Base-by-base conservation (phyloP, 2,888 invertebrate genomes). In the Heteromyza rotundicornis region DNA sequence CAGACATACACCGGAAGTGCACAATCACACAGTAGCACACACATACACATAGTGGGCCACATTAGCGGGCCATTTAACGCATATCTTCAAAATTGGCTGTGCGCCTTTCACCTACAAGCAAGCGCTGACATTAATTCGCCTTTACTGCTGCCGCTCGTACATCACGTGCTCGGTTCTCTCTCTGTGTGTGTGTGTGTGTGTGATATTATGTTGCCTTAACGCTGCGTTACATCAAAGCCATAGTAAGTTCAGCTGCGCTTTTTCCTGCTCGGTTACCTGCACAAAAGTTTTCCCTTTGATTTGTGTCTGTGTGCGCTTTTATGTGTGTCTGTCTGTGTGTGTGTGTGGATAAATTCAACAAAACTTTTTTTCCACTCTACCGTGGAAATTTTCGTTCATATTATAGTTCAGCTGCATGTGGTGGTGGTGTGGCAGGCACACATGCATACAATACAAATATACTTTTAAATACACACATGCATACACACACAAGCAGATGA, bases 231-330 rank as follows among this genome's bases (percentile, higher is more conserved):
- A 12, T 32, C 32, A 32, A 32, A 32, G 7, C 12, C 12, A 8
- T 40, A 40, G 3, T 3, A 10, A 40, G 40, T 40, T 40, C 67
- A 71, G 70, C 66, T 68, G 67, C 72, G 64, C 70, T 73, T 74
- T 68, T 73, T 67, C 75, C 75, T 74, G 75, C 67, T 72, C 73
- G 73, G 67, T 47, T 47, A 71, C 52, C 27, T 16, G 36, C 36
- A 40, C 44, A 19, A 72, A 74, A 74, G 71, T 74, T 74, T 74
- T 71, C 71, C 70, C 70, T 74, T 74, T 74, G 73, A 74, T 74
- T 74, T 73, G 64, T 68, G 40, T 40, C 10, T 32, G n/a, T n/a
- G n/a, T 27, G 27, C 27, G 27, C 5, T 27, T 27, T 27, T 27
- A 5, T 27, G 5, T 10, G 5, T 27, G 5, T 27, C 10, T 27